Percentiles rank a stretch among this genome's conserved stretches.
Conservation (phyloP, 2,888 invertebrate species). For the Apotomis capreana region DNA sequence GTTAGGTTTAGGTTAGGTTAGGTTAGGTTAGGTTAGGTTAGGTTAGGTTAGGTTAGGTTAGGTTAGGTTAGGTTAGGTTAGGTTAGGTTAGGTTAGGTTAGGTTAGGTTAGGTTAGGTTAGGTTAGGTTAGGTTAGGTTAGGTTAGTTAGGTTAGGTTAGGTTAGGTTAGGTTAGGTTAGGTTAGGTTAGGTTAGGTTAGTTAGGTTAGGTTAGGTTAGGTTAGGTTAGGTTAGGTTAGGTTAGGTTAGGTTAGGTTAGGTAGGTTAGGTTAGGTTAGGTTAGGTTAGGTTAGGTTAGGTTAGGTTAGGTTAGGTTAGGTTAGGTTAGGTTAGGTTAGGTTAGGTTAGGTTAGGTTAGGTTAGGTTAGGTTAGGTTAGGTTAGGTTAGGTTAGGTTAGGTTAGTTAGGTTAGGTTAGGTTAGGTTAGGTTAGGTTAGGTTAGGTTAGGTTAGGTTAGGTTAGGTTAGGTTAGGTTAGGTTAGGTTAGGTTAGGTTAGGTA, state of each 20-base stretch:
- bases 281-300: too few species aligned
- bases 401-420: slow-evolving; percentile 12
- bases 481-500: too few species aligned
- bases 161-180: slow-evolving; percentile 47
- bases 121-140: slow-evolving; percentile 45
- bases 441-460: slow-evolving; percentile 10
- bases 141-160: slow-evolving; percentile 48
- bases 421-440: slow-evolving; percentile 10
- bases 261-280: too few species aligned
- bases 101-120: slow-evolving; percentile 45
- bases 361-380: slow-evolving; percentile 39
- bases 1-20: too few species aligned
- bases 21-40: too few species aligned
- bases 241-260: too few species aligned
- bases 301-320: slow-evolving; percentile 29
- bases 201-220: slow-evolving; percentile 33
- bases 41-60: too few species aligned
- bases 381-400: slow-evolving; percentile 39
- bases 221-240: slow-evolving; percentile 37
- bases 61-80: too few species aligned
- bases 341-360: slow-evolving; percentile 25
- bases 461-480: slow-evolving; percentile 10
- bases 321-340: slow-evolving; percentile 27
- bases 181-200: slow-evolving; percentile 43
- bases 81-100: too few species aligned